Conservation (phyloP, 2,888 invertebrate genomes). For the Pristionchus maxplancki region DNA sequence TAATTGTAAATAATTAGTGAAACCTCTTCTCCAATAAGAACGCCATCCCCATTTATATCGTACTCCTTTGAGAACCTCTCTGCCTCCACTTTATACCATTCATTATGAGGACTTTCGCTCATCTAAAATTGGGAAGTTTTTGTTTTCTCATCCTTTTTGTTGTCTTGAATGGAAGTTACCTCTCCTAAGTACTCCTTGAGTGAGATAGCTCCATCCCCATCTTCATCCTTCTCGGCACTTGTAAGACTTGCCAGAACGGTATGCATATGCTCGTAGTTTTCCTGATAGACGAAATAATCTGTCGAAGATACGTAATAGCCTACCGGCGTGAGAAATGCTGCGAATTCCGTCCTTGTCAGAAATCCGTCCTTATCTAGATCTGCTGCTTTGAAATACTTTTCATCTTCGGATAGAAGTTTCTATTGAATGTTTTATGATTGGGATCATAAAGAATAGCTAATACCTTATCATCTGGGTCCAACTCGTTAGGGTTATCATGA, state of each 20-base stretch:
- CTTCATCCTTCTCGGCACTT: slow-evolving; percentile 88
- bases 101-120: slow-evolving; percentile 51
- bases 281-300: not conserved
- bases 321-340: slow-evolving; percentile 91
- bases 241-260: slow-evolving; percentile 79
- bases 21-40: slow-evolving; percentile 87
- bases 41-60: slow-evolving; percentile 88
- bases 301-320: not conserved
- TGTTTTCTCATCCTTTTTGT: too few relatives aligned
- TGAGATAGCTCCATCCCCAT: slow-evolving; percentile 89
- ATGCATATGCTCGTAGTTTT: slow-evolving; percentile 49
- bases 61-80: slow-evolving; percentile 88
- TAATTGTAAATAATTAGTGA: too few relatives aligned
- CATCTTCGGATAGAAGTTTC: slow-evolving; percentile 83
- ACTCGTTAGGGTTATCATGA: slow-evolving; percentile 79
- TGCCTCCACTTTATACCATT: slow-evolving; percentile 54
- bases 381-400: slow-evolving; percentile 78
- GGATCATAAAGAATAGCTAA: too few relatives aligned
- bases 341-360: slow-evolving; percentile 87
- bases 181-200: slow-evolving; percentile 90
- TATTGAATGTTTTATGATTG: too few relatives aligned
- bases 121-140: not conserved
- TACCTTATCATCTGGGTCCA: slow-evolving; percentile 68
- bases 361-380: slow-evolving; percentile 88
- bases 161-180: slow-evolving; percentile 58